Base-by-base conservation (phyloP, 2,113 vertebrate genomes). In the Ictalurus punctatus region DNA sequence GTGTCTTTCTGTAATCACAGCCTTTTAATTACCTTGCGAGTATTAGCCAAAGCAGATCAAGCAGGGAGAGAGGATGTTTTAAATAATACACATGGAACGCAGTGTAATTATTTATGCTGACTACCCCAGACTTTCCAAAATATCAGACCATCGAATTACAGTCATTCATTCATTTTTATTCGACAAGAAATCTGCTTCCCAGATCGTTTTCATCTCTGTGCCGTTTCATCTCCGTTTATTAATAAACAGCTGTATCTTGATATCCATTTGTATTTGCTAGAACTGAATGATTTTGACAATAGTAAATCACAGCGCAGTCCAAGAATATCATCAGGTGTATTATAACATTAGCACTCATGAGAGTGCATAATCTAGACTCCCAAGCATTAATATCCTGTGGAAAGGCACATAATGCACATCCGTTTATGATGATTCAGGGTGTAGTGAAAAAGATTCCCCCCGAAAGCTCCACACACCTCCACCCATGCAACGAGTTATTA, bases 21-120 rank as follows among this genome's bases (percentile, higher is more conserved):
- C 58, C 25, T 78, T 88, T 84, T 61, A 79, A 76, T 37, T 85
- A 30, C 82, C 79, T 89, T 78, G 34, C 71, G 12, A 58, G 34
- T 14, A 84, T 40, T n/a, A 67, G 9, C 27, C 65, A 61, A 76
- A 58, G 44, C 73, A 84, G 52, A 85, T 84, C 2, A 52, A 85
- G 21, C 87, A 76, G n/a, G 79, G 54, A 58, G 40, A 16, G 10
- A 17, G 71, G 34, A 52, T 13, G 4, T 61, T 89, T 79, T 25
- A 85, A 80, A 54, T 9, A 56, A 30, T 80, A 54, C 14, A 16
- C 78, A 79, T 6, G 30, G 54, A 52, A 79, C 30, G 27, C 9
- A 69, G 63, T 1, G 13, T 34, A 67, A 40, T 85, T 79, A 78
- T 79, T 89, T 27, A 89, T 56, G 25, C 87, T 44, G 54, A 69